A percentile compares a stretch with the other conserved stretches of the same genome.
phyloP scores from a whole-genome alignment of 2,113 vertebrate species.

The Nanger granti region DNA sequence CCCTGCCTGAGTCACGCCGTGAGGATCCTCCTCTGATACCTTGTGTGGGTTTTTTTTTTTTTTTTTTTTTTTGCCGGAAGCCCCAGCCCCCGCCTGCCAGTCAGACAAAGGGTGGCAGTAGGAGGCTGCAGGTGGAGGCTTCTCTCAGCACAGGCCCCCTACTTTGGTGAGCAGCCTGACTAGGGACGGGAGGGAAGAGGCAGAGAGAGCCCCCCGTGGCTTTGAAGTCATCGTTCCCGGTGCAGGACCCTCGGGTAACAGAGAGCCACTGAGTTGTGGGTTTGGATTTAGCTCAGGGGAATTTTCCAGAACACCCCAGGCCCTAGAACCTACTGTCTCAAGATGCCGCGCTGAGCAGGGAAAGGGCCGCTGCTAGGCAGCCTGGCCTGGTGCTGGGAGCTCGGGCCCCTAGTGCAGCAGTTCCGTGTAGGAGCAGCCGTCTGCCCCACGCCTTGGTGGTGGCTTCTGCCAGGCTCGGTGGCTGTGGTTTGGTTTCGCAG shows the following conservation, averaged over 20 bases:
- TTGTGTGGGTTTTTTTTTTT: background rate
- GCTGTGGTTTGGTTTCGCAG: background rate
- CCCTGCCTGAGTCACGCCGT: background rate
- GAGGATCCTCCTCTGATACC: constrained; percentile 8
- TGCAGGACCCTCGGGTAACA: constrained; percentile 57
- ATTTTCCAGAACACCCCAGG: constrained; percentile 37
- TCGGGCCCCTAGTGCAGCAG: background rate
- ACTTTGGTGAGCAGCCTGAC: constrained; percentile 59
- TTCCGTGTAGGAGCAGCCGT: background rate
- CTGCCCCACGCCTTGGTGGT: background rate
- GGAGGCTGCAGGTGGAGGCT: constrained; percentile 19
- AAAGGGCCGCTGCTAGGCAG: background rate
- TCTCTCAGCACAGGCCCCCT: background rate
- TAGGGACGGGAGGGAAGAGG: constrained; percentile 54
- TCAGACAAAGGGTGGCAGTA: constrained; percentile 42
- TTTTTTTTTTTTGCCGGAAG: constrained; percentile 32
- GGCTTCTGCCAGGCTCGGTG: background rate
- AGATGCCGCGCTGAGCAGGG: background rate
- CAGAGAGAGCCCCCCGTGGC: constrained; percentile 38
- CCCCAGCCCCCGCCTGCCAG: constrained; percentile 59
- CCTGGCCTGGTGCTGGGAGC: background rate
- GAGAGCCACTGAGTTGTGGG: constrained; percentile 1
- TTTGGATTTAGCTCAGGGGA: constrained; percentile 38
- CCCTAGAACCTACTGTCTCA: constrained; percentile 28
- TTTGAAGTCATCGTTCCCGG: constrained; percentile 55